Conservation (phyloP, 1,140 invertebrate genomes). For the Portunus trituberculatus region DNA sequence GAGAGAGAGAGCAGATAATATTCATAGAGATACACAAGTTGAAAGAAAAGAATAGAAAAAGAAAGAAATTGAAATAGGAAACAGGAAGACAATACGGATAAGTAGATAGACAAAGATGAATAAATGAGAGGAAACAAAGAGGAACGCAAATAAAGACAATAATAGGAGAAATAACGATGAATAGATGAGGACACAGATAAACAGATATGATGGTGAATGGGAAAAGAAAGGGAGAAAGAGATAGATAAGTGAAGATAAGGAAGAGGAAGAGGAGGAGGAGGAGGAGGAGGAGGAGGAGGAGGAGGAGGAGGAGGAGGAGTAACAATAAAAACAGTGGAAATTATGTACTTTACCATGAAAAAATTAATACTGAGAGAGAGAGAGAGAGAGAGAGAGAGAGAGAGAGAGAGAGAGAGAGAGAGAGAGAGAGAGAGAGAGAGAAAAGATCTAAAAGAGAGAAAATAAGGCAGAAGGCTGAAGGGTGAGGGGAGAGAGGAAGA, state of each 20-base stretch:
- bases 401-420: too few relatives aligned
- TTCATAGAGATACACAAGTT: background rate
- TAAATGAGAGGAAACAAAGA: background rate
- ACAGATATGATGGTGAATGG: background rate
- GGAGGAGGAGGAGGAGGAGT: background rate
- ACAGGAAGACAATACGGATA: background rate
- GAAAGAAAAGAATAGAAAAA: background rate
- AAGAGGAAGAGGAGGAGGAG: background rate
- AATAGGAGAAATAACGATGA: background rate
- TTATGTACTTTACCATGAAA: too few relatives aligned
- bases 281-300: background rate
- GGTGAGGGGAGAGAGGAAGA: background rate
- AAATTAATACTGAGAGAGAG: background rate
- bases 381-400: conserved; percentile 2
- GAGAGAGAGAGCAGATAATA: background rate
- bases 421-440: background rate
- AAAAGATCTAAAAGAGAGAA: background rate
- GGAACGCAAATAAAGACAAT: background rate
- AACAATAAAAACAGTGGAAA: too few relatives aligned
- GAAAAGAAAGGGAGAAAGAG: background rate
- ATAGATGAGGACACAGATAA: too few relatives aligned
- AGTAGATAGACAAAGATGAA: background rate
- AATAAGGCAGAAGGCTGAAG: background rate
- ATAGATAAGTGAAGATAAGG: background rate
- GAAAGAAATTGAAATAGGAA: background rate